A percentile compares a stretch with the other conserved stretches of the same genome.
phyloP scores from a whole-genome alignment of 2,113 vertebrate genomes.

The Carassius gibelio region DNA sequence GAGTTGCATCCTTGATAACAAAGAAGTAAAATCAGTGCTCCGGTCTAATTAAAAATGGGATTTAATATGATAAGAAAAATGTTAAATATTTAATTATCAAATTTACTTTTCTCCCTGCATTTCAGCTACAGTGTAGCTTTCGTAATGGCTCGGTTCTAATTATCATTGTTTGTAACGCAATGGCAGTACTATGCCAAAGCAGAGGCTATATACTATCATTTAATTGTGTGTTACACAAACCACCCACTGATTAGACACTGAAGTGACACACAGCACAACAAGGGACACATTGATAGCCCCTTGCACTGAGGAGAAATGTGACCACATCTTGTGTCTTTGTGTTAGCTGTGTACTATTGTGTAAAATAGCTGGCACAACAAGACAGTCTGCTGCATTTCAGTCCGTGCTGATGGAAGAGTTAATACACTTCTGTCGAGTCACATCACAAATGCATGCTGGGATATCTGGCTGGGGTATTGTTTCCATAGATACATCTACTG shows the following conservation, averaged over 20 bases:
- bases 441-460: slow-evolving; percentile 35
- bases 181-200: neutral
- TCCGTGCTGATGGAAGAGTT: slow-evolving; percentile 8
- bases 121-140: neutral
- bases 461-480: slow-evolving; percentile 15
- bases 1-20: neutral
- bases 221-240: slow-evolving; percentile 12
- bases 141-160: neutral
- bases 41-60: neutral
- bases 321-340: neutral
- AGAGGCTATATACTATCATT: slow-evolving; percentile 9
- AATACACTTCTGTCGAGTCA: slow-evolving; percentile 33
- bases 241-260: slow-evolving; percentile 9
- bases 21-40: too few relatives aligned
- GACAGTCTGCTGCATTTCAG: slow-evolving; percentile 19
- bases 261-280: neutral
- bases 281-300: neutral
- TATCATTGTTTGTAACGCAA: neutral
- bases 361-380: slow-evolving; percentile 11
- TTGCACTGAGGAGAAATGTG: neutral
- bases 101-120: neutral
- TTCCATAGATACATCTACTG: slow-evolving; percentile 45
- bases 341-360: neutral
- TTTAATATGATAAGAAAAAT: neutral
- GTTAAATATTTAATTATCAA: neutral